Evolutionary conservation across 1,140 invertebrate genomes (phyloP), one percentile per base, ranked within the genome.

Genomic region (Stegodyphus dumicola): DNA sequence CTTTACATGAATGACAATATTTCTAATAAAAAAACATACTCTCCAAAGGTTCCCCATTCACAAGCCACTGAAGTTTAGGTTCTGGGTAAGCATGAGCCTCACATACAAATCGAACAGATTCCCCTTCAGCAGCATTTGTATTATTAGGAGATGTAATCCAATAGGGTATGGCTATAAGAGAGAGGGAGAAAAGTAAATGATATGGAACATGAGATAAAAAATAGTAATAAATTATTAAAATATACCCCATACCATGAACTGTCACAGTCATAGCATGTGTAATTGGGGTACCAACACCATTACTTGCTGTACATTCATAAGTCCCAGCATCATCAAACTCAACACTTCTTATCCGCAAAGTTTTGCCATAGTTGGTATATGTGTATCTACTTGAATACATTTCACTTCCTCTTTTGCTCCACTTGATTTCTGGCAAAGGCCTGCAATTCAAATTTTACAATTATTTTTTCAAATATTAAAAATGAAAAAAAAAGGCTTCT

Each of bases 41-140:
- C 85, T 89, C 92, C 88, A 99, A 94, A 1, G 96, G 95, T 89
- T 95, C 94, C 66, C 98, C 98, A 92, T 99, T 99, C 90, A 98
- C 94, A 76, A 98, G 98, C 98, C 98, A 99, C 88, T 96, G 94
- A 76, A 99, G 97, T 87, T 95, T 93, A 0, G 98, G 98, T 76
- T 94, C 93, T 0, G 98, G 98, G 7, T 94, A 93, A 85, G 97
- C 98, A 10, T 92, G 93, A 0, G 98, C 98, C 85, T 94, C 93
- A 91, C 98, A 99, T 69, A 92, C 91, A 89, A 99, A 97, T 87
- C 94, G 93, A 0, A 95, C 95, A 9, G 93, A 95, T 90, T 98
- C 97, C 67, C 95, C 97, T 92, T 99, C 97, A 15, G 97, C 96
- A 7, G 94, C 94, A 89, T 96, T 96, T 69, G 95, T 92, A 87